phyloP scores from a whole-genome alignment of 2,113 vertebrate genomes.

The Mastomys coucha region DNA sequence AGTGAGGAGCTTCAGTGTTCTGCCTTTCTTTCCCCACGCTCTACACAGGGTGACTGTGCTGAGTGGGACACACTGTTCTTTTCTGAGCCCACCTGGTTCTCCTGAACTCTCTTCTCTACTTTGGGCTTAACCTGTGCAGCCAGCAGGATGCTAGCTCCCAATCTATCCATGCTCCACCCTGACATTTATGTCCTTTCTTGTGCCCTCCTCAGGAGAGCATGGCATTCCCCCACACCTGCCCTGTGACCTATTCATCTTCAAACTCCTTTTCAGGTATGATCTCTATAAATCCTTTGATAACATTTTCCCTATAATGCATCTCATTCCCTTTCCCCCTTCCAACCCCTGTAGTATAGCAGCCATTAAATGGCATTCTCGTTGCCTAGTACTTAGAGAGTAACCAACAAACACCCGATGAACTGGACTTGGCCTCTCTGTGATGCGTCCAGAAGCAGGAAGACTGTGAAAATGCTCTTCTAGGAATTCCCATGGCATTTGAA shows the following conservation, averaged over 20 bases:
- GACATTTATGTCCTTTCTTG: not conserved
- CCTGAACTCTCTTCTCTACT: not conserved
- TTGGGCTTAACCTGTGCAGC: not conserved
- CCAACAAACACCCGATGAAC: conserved; percentile 41
- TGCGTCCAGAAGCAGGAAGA: conserved; percentile 7
- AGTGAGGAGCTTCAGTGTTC: not conserved
- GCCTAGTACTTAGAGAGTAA: conserved; percentile 30
- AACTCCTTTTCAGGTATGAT: not conserved
- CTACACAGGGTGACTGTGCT: not conserved
- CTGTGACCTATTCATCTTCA: not conserved
- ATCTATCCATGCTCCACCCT: not conserved
- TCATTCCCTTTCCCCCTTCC: not conserved
- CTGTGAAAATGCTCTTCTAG: conserved; percentile 59
- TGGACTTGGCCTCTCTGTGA: conserved; percentile 51
- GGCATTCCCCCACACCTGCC: not conserved
- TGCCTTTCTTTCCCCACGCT: not conserved
- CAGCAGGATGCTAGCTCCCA: not conserved
- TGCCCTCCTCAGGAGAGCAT: not conserved
- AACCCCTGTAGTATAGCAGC: not conserved
- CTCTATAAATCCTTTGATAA: not conserved
- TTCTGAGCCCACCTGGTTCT: not conserved
- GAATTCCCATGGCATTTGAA: conserved; percentile 55
- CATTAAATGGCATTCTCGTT: conserved; percentile 5
- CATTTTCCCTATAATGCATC: not conserved
- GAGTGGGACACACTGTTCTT: not conserved